Conservation (phyloP, 92 coral and sea anemone species). For the Siderastrea siderea region DNA sequence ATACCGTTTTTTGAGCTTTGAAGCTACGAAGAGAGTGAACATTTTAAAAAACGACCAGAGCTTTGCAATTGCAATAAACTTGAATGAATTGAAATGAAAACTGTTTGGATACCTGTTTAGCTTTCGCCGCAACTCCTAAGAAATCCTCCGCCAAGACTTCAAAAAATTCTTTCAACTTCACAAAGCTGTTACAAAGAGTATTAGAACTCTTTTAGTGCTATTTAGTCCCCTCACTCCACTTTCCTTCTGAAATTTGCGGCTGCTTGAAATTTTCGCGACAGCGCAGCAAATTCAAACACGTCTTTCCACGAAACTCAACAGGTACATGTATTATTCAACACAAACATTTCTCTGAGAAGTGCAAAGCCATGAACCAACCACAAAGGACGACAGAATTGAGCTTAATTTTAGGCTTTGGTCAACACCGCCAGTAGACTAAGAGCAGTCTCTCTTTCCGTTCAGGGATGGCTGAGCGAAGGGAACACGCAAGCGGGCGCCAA, state of each 20-base stretch:
- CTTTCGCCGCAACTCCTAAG: neutral
- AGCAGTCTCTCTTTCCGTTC: too few relatives aligned
- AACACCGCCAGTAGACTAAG: neutral
- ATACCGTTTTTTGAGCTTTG: neutral
- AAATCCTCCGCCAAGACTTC: slow-evolving; percentile 7
- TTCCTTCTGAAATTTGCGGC: neutral
- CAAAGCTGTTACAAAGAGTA: neutral
- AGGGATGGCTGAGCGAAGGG: too few relatives aligned
- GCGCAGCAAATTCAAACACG: slow-evolving; percentile 22
- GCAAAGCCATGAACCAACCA: slow-evolving; percentile 33
- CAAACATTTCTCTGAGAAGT: slow-evolving; percentile 3
- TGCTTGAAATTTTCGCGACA: neutral
- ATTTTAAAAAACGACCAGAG: neutral
- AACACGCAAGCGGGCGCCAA: too few relatives aligned
- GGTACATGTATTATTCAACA: slow-evolving; percentile 49
- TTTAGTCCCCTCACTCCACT: neutral
- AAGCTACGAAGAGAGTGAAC: neutral
- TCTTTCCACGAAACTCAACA: neutral
- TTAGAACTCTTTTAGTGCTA: too few relatives aligned
- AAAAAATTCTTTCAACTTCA: neutral
- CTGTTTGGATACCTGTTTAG: slow-evolving; percentile 19
- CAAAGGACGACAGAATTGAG: neutral
- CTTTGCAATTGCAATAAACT: neutral
- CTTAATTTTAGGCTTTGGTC: neutral
- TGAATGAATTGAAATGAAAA: neutral